Conservation (phyloP, 2,888 invertebrate genomes). For the Invenusta paracnida region DNA sequence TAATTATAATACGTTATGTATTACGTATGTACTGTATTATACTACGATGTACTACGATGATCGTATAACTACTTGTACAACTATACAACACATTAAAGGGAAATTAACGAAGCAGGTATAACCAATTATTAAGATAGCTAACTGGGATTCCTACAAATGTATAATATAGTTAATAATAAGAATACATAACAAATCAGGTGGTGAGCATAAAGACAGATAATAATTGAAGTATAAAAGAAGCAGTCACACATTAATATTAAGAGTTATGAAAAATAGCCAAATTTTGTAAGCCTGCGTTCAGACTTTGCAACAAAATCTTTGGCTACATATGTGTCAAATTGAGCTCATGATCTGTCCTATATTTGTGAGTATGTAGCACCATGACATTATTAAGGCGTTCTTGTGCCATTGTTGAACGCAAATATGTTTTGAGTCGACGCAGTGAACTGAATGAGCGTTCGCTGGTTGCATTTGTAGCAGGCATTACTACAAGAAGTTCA, state of each 20-base stretch:
- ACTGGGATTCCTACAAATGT: no score
- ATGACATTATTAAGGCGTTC: not conserved
- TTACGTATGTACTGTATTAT: no score
- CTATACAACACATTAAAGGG: no score
- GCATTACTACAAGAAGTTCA: constrained; percentile 2
- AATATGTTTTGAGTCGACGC: not conserved
- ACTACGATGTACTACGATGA: no score
- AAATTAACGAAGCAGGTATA: no score
- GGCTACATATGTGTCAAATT: not conserved
- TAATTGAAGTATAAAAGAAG: not conserved
- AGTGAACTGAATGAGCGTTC: not conserved
- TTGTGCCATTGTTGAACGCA: not conserved
- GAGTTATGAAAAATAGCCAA: not conserved
- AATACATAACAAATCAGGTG: no score
- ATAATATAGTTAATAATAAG: no score
- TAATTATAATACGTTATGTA: no score
- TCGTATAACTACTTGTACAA: no score
- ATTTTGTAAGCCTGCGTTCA: not conserved
- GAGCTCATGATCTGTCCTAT: not conserved
- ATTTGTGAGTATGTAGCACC: not conserved
- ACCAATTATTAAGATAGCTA: no score
- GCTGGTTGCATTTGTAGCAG: constrained; percentile 15
- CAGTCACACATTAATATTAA: not conserved
- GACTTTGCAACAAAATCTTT: not conserved
- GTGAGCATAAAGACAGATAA: not conserved